Percentiles rank a stretch among this genome's conserved stretches.
phyloP scores from a whole-genome alignment of 2,797 vertebrate species.

The Xenops minutus region DNA sequence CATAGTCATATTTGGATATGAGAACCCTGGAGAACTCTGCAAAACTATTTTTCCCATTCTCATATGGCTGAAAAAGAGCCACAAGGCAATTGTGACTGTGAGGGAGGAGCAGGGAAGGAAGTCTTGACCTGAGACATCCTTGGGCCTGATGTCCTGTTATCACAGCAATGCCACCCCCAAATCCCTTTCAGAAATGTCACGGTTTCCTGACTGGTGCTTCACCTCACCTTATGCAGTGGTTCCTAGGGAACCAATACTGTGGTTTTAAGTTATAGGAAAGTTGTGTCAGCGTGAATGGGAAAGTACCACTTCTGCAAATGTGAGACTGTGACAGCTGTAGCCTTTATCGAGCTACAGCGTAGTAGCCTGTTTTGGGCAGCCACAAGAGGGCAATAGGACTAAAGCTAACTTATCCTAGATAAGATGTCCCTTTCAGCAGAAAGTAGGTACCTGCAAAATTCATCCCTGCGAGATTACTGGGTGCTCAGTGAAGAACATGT shows the following conservation, averaged over 20 bases:
- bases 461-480: background rate
- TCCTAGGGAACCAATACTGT: background rate
- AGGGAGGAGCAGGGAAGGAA: background rate
- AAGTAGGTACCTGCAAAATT: accelerated
- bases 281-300: background rate
- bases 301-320: background rate
- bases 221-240: background rate
- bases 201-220: background rate
- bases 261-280: background rate
- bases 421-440: background rate
- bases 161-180: background rate
- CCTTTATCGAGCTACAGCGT: background rate
- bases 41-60: background rate
- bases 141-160: background rate
- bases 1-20: background rate
- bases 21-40: background rate
- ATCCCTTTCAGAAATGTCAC: background rate
- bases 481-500: accelerated
- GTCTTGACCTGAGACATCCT: accelerated
- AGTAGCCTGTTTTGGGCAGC: slow-evolving; percentile 6
- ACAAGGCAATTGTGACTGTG: background rate
- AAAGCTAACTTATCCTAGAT: background rate
- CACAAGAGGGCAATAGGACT: slow-evolving; percentile 66
- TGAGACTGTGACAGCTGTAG: background rate
- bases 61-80: background rate